Base-by-base conservation (phyloP, 2,888 invertebrate species). In the Geophilus truncorum region DNA sequence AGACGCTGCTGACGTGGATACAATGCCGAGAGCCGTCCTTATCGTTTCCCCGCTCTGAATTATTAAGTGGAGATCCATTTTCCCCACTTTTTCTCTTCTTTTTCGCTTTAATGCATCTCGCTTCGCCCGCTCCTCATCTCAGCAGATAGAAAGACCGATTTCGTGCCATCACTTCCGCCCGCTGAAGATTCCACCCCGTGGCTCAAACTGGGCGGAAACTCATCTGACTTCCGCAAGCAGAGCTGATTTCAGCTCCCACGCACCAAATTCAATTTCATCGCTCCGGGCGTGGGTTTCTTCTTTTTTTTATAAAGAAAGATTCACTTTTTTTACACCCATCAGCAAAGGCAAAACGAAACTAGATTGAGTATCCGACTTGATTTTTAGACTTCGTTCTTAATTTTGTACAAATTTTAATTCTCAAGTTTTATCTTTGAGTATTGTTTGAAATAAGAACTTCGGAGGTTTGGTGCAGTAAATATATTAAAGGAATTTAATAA, bases 141-240 rank as follows among this genome's bases (percentile, higher is more conserved):
- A 7, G 15, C 40, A 40, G 57, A 57, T 57, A 57, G 57, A 57
- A 57, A 57, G 7, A 3, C 57, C 57, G 57, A 57, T 57, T 57
- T 57, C 21, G 57, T 57, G 57, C 57, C 57, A 57, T 57, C 57
- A 57, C 57, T 57, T 57, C 57, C 57, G 57, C 57, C 21, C 21
- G 57, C 57, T 23, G 18, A 23, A 57, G 23, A 57, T 57, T 23
- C 57, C 57, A 57, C 21, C 57, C 57, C 57, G 18, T 57, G 57
- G 57, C 57, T 57, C 57, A 57, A 57, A 57, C 57, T 57, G 57
- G 57, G 57, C 57, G 57, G 57, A 57, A 57, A 57, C 57, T 18
- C 21, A 23, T 57, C 21, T 23, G 57, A 18, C 57, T 57, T 57
- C 57, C 57, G 57, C 57, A 57, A 57, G 57, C 57, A 57, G 21